Percentiles rank a stretch among this genome's conserved stretches.
These are phyloP conservation scores for Larimichthys crocea DNA, from an alignment of 2,113 vertebrate species.

Conservation along the genomic window DNA sequence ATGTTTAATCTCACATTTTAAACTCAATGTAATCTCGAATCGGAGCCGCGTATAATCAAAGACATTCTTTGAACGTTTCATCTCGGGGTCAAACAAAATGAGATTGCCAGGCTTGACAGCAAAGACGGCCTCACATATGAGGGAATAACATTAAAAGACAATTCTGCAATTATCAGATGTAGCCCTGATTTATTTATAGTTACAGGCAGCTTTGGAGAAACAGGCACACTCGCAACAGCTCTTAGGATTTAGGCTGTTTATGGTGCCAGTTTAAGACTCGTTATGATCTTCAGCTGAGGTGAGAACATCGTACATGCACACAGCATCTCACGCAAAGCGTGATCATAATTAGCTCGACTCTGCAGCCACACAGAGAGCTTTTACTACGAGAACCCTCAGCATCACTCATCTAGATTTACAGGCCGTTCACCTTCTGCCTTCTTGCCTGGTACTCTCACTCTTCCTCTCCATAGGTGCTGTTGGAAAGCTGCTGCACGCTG, in stretches of 20 bases:
- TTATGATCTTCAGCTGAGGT: conserved; percentile 55
- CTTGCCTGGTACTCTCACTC: conserved; percentile 45
- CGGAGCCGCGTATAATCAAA: conserved; percentile 77
- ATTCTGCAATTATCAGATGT: conserved; percentile 77
- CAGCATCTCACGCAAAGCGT: conserved; percentile 41
- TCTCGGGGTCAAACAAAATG: conserved; percentile 78
- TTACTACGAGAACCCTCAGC: conserved; percentile 12
- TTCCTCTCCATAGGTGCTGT: conserved; percentile 60
- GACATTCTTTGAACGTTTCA: conserved; percentile 76
- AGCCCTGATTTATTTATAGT: conserved; percentile 76
- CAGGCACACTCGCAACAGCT: conserved; percentile 40
- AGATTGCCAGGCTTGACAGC: conserved; percentile 74
- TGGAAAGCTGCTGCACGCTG: conserved; percentile 56
- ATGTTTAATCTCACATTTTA: conserved; percentile 81
- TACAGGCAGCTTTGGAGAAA: conserved; percentile 69
- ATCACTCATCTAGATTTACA: conserved; percentile 38
- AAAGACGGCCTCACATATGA: conserved; percentile 74
- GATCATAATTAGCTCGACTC: conserved; percentile 43
- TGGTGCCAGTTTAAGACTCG: conserved; percentile 57
- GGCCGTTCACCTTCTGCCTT: conserved; percentile 43
- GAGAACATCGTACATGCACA: conserved; percentile 8
- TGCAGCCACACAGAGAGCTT: conserved; percentile 13
- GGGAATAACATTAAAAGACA: conserved; percentile 83
- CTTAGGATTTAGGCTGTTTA: conserved; percentile 65
- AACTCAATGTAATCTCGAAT: conserved; percentile 77